These are phyloP conservation scores for Beris chalybata DNA, from an alignment of 2,888 invertebrate species.

Conservation along the genomic window DNA sequence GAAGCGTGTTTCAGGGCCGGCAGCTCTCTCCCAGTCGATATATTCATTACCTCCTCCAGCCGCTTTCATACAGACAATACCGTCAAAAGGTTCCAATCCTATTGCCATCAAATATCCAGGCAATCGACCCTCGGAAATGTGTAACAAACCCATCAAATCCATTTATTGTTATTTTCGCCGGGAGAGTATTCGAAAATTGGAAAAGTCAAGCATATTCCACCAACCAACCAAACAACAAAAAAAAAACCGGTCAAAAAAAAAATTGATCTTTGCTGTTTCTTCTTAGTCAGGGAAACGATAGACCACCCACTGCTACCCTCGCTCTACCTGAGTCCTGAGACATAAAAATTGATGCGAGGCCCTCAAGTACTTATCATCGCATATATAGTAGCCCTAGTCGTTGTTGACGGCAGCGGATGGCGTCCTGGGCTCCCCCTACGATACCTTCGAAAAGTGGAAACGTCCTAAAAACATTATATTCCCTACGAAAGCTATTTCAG, in stretches of 20 bases:
- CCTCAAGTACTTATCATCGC: slow-evolving; percentile 33
- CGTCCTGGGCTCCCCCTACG: slow-evolving; percentile 13
- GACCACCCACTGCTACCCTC: not conserved
- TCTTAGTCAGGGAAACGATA: not conserved
- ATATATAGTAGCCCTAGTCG: not conserved
- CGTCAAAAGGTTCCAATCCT: not conserved
- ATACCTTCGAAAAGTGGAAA: slow-evolving; percentile 33
- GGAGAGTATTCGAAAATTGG: slow-evolving; percentile 39
- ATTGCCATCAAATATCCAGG: slow-evolving; percentile 16
- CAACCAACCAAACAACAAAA: no score
- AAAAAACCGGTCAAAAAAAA: not conserved
- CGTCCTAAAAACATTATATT: slow-evolving; percentile 35
- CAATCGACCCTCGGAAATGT: slow-evolving; percentile 33
- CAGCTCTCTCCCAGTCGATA: not conserved
- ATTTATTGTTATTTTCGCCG: slow-evolving; percentile 38
- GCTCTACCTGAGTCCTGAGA: slow-evolving; percentile 28
- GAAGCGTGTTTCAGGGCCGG: not conserved
- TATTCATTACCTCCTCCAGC: slow-evolving; percentile 9
- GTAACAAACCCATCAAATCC: slow-evolving; percentile 38
- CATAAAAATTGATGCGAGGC: slow-evolving; percentile 30
- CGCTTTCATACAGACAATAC: not conserved
- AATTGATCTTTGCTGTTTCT: not conserved
- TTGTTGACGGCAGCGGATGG: not conserved
- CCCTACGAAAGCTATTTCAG: slow-evolving; percentile 31
- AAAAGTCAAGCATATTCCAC: slow-evolving; percentile 37